A percentile compares a stretch with the other conserved stretches of the same genome.
These are phyloP conservation scores for Rhyacichthys aspro DNA, from an alignment of 2,797 vertebrate genomes.

Conservation along the genomic window DNA sequence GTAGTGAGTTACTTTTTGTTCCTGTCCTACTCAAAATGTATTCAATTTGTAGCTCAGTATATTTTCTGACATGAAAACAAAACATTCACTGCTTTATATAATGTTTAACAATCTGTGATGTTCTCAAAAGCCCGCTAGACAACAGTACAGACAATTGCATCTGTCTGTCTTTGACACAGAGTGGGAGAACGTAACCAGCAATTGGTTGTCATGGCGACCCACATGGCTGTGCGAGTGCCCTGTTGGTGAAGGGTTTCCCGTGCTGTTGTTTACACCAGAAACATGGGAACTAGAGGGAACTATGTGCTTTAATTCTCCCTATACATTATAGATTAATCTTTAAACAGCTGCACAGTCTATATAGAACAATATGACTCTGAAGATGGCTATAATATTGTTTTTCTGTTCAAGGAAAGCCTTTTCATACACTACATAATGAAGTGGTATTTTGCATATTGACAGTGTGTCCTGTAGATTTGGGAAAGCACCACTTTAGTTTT, in stretches of 20 bases:
- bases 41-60: background rate
- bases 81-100: background rate
- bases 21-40: too few relatives aligned
- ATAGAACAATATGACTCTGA: too few relatives aligned
- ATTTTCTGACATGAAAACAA: too few relatives aligned
- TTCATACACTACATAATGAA: too few relatives aligned
- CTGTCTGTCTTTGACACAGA: constrained; percentile 7
- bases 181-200: constrained; percentile 7
- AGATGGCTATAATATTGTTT: too few relatives aligned
- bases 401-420: too few relatives aligned
- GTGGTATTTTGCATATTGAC: too few relatives aligned
- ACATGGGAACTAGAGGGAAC: background rate
- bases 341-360: background rate
- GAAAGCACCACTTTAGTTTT: too few relatives aligned
- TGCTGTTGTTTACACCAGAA: constrained; percentile 8
- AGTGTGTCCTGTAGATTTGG: too few relatives aligned
- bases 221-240: constrained; percentile 1
- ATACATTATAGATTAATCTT: background rate
- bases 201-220: constrained; percentile 42
- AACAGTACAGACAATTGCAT: constrained; percentile 7
- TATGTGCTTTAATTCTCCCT: too few relatives aligned
- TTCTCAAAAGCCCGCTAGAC: background rate
- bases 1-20: too few relatives aligned
- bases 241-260: constrained; percentile 18
- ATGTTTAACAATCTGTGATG: background rate